Percentiles rank a stretch among this genome's conserved stretches.
These are phyloP conservation scores for Nephrocerus scutellatus DNA, from an alignment of 2,888 invertebrate species.

Conservation along the genomic window DNA sequence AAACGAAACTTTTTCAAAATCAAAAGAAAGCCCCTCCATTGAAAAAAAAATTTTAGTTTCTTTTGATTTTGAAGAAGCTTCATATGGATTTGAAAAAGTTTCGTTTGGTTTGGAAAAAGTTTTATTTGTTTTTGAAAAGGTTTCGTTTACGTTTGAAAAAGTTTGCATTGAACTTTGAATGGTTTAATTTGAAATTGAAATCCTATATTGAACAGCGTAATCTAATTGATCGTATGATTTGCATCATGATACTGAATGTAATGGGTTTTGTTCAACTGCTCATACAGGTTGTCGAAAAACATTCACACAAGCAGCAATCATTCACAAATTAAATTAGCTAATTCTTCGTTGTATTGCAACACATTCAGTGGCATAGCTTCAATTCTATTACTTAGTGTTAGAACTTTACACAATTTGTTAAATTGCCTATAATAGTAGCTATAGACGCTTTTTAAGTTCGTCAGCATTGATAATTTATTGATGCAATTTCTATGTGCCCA, in stretches of 20 bases:
- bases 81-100: not conserved
- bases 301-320: conserved; percentile 7
- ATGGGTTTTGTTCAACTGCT: conserved; percentile 7
- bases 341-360: no score
- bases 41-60: conserved; percentile 3
- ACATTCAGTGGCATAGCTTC: conserved; percentile 9
- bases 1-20: no score
- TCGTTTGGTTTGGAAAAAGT: no score
- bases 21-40: no score
- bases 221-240: not conserved
- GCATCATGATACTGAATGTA: not conserved
- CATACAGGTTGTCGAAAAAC: conserved; percentile 8
- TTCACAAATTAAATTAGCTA: no score
- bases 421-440: conserved; percentile 3
- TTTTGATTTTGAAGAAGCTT: not conserved
- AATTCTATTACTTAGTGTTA: conserved; percentile 4
- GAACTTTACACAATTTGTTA: conserved; percentile 7
- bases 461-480: conserved; percentile 7
- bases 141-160: no score
- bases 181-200: no score
- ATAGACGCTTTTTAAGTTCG: no score
- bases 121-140: no score
- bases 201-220: conserved; percentile 2
- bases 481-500: conserved; percentile 13
- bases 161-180: no score